These are phyloP conservation scores for Protobothrops flavoviridis DNA, from an alignment of 2,113 vertebrate species.

Conservation along the genomic window DNA sequence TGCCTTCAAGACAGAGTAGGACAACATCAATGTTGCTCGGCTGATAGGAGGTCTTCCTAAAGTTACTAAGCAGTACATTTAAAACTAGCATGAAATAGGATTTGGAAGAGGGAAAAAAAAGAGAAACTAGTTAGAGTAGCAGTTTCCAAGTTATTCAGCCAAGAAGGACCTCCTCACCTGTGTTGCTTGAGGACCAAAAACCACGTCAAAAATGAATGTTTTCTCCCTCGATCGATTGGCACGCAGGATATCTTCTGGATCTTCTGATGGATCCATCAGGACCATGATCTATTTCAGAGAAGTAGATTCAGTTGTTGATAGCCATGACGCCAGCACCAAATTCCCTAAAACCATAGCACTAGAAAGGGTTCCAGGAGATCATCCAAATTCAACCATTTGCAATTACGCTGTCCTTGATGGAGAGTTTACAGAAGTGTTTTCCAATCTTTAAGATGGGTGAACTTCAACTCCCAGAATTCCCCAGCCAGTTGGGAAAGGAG, in stretches of 20 bases:
- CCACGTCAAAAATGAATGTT: constrained; percentile 65
- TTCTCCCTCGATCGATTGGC: constrained; percentile 64
- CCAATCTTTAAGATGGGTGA: not conserved
- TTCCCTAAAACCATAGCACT: not conserved
- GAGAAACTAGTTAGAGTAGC: not conserved
- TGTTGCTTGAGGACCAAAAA: constrained; percentile 56
- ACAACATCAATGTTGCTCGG: not conserved
- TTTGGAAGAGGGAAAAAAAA: not conserved
- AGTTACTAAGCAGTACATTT: not conserved
- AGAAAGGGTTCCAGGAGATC: not conserved
- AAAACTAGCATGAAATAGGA: not conserved
- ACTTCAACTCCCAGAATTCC: not conserved
- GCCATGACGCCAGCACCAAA: no score
- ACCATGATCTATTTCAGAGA: constrained; percentile 50
- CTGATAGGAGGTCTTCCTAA: not conserved
- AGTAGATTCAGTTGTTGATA: not conserved
- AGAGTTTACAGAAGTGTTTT: not conserved
- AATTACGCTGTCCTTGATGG: not conserved
- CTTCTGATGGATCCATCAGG: constrained; percentile 62
- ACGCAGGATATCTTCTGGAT: constrained; percentile 49
- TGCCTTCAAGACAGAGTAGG: not conserved
- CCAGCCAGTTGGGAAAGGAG: not conserved
- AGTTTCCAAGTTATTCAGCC: not conserved
- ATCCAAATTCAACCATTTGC: not conserved
- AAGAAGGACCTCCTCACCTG: constrained; percentile 54